phyloP scores from a whole-genome alignment of 2,888 invertebrate genomes.

The Leptinotarsa rubiginosa region DNA sequence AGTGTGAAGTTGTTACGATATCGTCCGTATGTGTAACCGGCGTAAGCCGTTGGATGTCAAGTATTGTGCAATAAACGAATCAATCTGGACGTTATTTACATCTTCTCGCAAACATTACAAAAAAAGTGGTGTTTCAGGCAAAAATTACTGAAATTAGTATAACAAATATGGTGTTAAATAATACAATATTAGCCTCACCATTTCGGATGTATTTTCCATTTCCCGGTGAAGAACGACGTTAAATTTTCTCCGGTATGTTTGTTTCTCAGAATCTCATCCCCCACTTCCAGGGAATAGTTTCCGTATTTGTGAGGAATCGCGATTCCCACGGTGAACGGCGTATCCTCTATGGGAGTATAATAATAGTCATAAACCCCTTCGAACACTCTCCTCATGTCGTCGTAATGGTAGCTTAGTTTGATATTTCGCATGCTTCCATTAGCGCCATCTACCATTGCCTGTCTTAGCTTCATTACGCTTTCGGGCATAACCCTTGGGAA shows the following conservation, averaged over 20 bases:
- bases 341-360: slow-evolving; percentile 84
- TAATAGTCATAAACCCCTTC: slow-evolving; percentile 86
- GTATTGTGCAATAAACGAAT: too few relatives aligned
- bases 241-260: slow-evolving; percentile 77
- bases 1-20: too few relatives aligned
- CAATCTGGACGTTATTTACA: too few relatives aligned
- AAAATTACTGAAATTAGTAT: too few relatives aligned
- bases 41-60: too few relatives aligned
- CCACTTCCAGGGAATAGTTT: slow-evolving; percentile 78
- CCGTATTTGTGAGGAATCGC: slow-evolving; percentile 86
- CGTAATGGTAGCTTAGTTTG: slow-evolving; percentile 84
- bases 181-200: slow-evolving; percentile 70
- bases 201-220: slow-evolving; percentile 86
- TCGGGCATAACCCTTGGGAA: slow-evolving; percentile 75
- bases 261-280: slow-evolving; percentile 79
- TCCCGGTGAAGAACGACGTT: slow-evolving; percentile 79
- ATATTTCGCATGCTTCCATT: slow-evolving; percentile 75
- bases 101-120: too few relatives aligned
- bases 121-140: too few relatives aligned
- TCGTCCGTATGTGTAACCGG: too few relatives aligned
- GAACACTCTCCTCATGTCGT: slow-evolving; percentile 85
- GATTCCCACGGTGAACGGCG: slow-evolving; percentile 89
- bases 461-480: slow-evolving; percentile 72
- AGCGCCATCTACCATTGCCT: slow-evolving; percentile 78
- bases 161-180: neutral